phyloP scores from a whole-genome alignment of 2,113 vertebrate species.

The Tamias sibiricus region DNA sequence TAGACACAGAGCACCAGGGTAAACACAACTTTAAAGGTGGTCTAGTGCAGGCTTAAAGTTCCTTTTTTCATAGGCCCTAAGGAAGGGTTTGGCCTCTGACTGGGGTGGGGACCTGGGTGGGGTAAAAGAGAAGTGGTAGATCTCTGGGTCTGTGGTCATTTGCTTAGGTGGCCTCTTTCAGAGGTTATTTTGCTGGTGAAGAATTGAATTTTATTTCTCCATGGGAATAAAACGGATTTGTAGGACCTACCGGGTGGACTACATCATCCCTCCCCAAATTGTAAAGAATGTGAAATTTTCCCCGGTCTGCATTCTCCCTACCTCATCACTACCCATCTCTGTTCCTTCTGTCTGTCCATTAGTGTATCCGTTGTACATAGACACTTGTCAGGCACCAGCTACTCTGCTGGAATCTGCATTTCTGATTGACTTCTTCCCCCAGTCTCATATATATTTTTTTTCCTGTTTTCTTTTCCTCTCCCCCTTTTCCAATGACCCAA shows the following conservation, averaged over 20 bases:
- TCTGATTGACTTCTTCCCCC: rapidly evolving
- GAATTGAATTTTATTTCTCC: conserved; percentile 36
- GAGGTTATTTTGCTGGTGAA: neutral
- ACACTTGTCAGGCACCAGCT: neutral
- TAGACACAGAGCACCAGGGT: neutral
- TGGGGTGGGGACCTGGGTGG: neutral
- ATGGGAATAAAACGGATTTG: neutral
- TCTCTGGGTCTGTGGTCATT: neutral
- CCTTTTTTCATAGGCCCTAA: conserved; percentile 48
- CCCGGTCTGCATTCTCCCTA: neutral
- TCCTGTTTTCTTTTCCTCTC: neutral
- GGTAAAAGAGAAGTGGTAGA: neutral
- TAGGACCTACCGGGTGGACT: neutral
- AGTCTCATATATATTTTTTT: neutral
- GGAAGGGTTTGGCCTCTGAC: conserved; percentile 31
- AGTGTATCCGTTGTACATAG: neutral
- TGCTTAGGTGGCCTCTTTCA: neutral
- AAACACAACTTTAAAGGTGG: neutral
- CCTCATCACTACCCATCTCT: neutral
- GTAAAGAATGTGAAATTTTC: neutral
- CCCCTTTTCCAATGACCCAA: neutral
- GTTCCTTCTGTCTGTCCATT: neutral
- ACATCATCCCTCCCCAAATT: neutral
- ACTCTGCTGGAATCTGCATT: neutral
- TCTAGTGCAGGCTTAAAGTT: neutral